phyloP scores from a whole-genome alignment of 2,888 invertebrate species.

The Cosmia trapezina region DNA sequence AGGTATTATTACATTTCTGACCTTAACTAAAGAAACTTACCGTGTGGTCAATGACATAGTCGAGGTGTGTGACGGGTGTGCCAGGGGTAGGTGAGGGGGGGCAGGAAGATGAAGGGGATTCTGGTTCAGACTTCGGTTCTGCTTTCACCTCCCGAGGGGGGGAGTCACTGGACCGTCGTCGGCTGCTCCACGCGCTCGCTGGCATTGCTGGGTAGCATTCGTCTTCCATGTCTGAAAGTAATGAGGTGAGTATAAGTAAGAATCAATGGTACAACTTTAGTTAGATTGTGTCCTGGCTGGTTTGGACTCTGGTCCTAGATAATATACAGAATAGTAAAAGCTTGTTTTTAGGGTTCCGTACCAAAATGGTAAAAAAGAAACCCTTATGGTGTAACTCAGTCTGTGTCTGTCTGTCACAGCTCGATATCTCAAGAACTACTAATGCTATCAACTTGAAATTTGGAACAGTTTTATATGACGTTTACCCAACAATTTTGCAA shows the following conservation, averaged over 20 bases:
- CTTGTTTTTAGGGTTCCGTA: too few relatives aligned
- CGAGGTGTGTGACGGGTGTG: constrained; percentile 89
- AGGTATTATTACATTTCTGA: neutral
- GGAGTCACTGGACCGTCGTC: constrained; percentile 80
- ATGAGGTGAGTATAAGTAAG: constrained; percentile 3
- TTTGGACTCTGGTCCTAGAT: too few relatives aligned
- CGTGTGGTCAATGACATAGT: constrained; percentile 92
- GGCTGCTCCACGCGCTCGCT: constrained; percentile 90
- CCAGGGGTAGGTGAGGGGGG: constrained; percentile 93
- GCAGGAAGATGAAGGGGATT: constrained; percentile 93
- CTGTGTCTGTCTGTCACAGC: too few relatives aligned
- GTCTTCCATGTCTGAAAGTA: constrained; percentile 95
- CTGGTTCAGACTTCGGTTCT: constrained; percentile 94
- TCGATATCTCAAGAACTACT: too few relatives aligned
- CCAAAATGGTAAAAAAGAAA: too few relatives aligned
- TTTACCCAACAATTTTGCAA: too few relatives aligned
- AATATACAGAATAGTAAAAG: too few relatives aligned
- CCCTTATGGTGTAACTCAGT: too few relatives aligned
- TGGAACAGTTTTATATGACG: too few relatives aligned
- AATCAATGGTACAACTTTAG: neutral
- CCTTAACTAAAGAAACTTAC: constrained; percentile 73
- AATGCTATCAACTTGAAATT: too few relatives aligned
- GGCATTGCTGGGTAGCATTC: constrained; percentile 96
- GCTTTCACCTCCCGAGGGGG: constrained; percentile 92
- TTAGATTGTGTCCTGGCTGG: neutral